phyloP scores from a whole-genome alignment of 2,113 vertebrate genomes.

The Ammodramus savannarum region DNA sequence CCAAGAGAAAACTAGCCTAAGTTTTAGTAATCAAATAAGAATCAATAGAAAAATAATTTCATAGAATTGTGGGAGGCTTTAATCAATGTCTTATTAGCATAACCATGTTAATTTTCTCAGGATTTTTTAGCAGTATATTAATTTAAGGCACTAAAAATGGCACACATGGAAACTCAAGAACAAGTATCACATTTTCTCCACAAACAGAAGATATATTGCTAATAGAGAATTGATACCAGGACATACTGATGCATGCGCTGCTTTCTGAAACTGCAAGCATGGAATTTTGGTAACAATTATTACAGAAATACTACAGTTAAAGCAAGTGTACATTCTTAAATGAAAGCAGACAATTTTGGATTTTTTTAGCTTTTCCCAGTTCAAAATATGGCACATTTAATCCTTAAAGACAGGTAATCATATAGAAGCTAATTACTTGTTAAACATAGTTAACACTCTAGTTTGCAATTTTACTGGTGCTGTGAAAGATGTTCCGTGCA shows the following conservation, averaged over 20 bases:
- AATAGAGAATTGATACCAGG: not conserved
- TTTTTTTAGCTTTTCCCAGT: not conserved
- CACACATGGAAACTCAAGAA: not conserved
- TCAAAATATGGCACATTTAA: not conserved
- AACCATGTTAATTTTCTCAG: not conserved
- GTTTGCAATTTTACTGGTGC: not conserved
- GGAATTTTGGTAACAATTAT: not conserved
- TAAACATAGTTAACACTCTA: not conserved
- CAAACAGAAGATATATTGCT: not conserved
- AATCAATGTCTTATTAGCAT: slow-evolving; percentile 2
- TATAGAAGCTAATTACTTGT: not conserved
- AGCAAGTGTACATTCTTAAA: not conserved
- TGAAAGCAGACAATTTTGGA: not conserved
- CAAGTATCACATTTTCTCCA: not conserved
- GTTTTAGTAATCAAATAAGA: not conserved
- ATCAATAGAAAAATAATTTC: not conserved
- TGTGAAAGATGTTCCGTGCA: not conserved
- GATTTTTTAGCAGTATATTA: not conserved
- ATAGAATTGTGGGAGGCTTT: not conserved
- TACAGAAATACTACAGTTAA: not conserved
- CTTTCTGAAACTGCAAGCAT: not conserved
- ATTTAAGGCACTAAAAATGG: not conserved
- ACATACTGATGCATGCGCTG: not conserved
- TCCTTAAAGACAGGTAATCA: not conserved
- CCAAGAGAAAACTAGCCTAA: not conserved